These are phyloP conservation scores for Plemyria rubiginata DNA, from an alignment of 2,888 invertebrate species.

Conservation along the genomic window DNA sequence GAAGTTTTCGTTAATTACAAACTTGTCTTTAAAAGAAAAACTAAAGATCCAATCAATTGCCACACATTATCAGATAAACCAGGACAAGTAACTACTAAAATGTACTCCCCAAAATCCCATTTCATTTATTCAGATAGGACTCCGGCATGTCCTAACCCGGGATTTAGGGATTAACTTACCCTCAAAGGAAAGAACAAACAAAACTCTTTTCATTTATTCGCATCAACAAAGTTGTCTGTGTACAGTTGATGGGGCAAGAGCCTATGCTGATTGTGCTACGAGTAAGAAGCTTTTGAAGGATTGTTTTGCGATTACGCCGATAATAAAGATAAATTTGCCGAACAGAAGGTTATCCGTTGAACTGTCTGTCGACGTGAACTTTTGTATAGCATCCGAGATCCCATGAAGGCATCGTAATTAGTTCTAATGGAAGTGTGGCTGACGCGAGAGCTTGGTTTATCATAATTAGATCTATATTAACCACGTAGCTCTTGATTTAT, in stretches of 20 bases:
- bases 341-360: constrained; percentile 30
- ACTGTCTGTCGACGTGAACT: constrained; percentile 36
- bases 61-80: constrained; percentile 1
- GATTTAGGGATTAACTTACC: constrained; percentile 34
- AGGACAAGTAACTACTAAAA: constrained; percentile 20
- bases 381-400: constrained; percentile 21
- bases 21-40: neutral
- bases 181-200: constrained; percentile 33
- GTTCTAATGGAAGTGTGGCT: constrained; percentile 27
- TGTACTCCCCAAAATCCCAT: constrained; percentile 11
- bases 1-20: no score
- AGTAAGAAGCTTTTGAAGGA: constrained; percentile 6
- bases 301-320: constrained; percentile 10
- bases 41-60: neutral
- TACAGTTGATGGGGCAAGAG: constrained; percentile 3
- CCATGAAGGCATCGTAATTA: constrained; percentile 35
- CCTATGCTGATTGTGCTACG: constrained; percentile 10
- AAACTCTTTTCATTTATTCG: constrained; percentile 20
- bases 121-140: constrained; percentile 30
- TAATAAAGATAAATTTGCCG: constrained; percentile 19
- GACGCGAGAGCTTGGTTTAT: constrained; percentile 20
- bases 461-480: constrained; percentile 6
- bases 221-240: constrained; percentile 22
- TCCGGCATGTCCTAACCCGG: constrained; percentile 29
- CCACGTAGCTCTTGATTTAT: constrained; percentile 19